These are phyloP conservation scores for Alviniconcha marisindica DNA, from an alignment of 1,140 invertebrate genomes.

Conservation along the genomic window DNA sequence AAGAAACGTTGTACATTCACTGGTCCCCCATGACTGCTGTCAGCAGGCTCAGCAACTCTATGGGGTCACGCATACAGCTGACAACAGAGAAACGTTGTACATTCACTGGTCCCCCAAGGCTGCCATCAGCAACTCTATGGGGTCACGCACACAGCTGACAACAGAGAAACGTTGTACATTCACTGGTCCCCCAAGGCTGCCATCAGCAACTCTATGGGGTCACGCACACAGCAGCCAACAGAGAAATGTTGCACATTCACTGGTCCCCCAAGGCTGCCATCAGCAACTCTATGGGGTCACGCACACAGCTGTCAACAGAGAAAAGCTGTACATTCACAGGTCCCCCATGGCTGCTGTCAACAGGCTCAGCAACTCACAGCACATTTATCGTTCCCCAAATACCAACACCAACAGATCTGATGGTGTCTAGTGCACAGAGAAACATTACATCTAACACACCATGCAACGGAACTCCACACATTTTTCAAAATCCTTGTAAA, in stretches of 20 bases:
- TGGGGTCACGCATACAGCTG: constrained; percentile 74
- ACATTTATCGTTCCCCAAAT: too few relatives aligned
- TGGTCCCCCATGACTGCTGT: constrained; percentile 71
- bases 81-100: constrained; percentile 3
- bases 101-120: constrained; percentile 71
- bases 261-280: constrained; percentile 71
- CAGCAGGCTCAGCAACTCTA: constrained; percentile 75
- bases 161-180: too few relatives aligned
- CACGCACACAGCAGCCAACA: constrained; percentile 57
- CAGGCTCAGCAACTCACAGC: constrained; percentile 75
- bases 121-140: constrained; percentile 76
- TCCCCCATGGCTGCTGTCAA: constrained; percentile 71
- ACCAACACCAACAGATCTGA: too few relatives aligned
- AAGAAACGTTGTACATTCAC: too few relatives aligned
- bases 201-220: constrained; percentile 77
- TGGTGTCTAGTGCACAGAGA: too few relatives aligned
- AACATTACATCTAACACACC: too few relatives aligned
- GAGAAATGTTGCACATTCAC: too few relatives aligned
- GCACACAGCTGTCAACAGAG: constrained; percentile 43
- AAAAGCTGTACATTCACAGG: too few relatives aligned
- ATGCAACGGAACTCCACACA: too few relatives aligned
- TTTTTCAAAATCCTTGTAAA: too few relatives aligned
- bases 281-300: constrained; percentile 78
- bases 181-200: constrained; percentile 69
- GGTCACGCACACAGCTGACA: constrained; percentile 70